These are phyloP conservation scores for Callocephalon fimbriatum DNA, from an alignment of 2,113 vertebrate genomes.

Conservation along the genomic window DNA sequence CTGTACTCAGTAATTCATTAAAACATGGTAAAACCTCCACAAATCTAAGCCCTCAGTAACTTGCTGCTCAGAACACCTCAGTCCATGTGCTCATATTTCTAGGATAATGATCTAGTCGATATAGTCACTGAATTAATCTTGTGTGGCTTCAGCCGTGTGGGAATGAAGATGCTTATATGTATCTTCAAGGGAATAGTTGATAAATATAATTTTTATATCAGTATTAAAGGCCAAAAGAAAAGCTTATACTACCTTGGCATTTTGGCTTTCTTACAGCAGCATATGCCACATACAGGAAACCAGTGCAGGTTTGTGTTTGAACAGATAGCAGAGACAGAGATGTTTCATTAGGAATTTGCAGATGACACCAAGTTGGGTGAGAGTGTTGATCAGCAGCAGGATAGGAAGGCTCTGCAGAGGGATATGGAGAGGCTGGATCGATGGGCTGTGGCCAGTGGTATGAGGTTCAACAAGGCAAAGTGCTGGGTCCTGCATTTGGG, in stretches of 20 bases:
- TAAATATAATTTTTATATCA: not conserved
- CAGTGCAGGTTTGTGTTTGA: not conserved
- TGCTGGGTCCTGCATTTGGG: not conserved
- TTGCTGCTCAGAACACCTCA: not conserved
- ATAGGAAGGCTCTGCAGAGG: not conserved
- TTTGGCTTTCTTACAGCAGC: not conserved
- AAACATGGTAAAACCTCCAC: not conserved
- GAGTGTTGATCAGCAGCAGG: not conserved
- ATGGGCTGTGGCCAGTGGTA: not conserved
- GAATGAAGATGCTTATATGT: not conserved
- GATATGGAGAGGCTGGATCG: not conserved
- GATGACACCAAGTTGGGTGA: not conserved
- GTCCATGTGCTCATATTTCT: not conserved
- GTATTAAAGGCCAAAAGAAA: not conserved
- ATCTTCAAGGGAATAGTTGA: not conserved
- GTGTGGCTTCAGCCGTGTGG: not conserved
- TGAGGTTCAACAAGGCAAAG: not conserved
- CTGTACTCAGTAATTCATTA: not conserved
- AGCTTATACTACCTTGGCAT: not conserved
- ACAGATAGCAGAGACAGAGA: not conserved
- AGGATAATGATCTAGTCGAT: not conserved
- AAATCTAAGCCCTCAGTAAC: not conserved
- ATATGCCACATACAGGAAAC: fast-evolving
- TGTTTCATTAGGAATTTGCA: not conserved
- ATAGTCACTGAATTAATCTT: not conserved